Evolutionary conservation across 2,888 invertebrate genomes (phyloP).

Genomic region (Synanthedon tipuliformis): DNA sequence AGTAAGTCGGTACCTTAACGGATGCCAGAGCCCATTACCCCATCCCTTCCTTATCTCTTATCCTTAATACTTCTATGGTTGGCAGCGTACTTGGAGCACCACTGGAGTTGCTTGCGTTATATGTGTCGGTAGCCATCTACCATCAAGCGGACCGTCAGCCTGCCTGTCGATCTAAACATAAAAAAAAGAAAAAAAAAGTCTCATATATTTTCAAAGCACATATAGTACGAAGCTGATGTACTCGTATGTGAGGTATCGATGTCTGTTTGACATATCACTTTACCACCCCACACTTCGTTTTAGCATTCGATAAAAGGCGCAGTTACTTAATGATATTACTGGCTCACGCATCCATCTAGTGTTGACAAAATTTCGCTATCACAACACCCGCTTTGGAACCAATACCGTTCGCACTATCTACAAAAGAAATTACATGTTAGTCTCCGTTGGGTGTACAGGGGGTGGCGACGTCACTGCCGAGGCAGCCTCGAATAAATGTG

Average conservation of each 20-base stretch:
- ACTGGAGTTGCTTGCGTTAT: no score
- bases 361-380: conserved; percentile 49
- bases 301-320: conserved; percentile 12
- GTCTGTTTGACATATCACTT: conserved; percentile 18
- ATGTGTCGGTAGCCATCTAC: no score
- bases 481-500: conserved; percentile 63
- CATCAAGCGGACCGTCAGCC: no score
- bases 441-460: conserved; percentile 27
- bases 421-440: conserved; percentile 62
- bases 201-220: neutral
- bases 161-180: no score
- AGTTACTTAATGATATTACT: conserved; percentile 39
- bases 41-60: no score
- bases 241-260: neutral
- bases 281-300: conserved; percentile 17
- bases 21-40: no score
- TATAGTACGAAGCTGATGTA: neutral
- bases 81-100: no score
- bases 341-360: conserved; percentile 34
- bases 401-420: conserved; percentile 61
- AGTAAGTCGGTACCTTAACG: no score
- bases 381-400: conserved; percentile 32
- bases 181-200: no score
- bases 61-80: no score
- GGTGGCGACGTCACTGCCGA: conserved; percentile 41